A percentile compares a stretch with the other conserved stretches of the same genome.
phyloP scores from a whole-genome alignment of 1,140 invertebrate genomes.

The Calliphora vicina region DNA sequence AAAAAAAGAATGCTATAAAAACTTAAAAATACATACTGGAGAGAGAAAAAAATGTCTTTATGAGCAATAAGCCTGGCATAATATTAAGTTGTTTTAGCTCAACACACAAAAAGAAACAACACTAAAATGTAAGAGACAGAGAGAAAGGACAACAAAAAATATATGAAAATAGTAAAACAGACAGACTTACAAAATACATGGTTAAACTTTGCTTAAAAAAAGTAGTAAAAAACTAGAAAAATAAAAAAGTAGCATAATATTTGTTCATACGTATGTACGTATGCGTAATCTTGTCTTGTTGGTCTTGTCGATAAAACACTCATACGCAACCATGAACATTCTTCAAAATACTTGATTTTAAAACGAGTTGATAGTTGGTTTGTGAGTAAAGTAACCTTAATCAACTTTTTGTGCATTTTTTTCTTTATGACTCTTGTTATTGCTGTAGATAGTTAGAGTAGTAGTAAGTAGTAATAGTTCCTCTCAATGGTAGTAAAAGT shows the following conservation, averaged over 20 bases:
- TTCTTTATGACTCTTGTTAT: background rate
- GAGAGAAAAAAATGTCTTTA: background rate
- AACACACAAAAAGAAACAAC: background rate
- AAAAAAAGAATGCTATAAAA: background rate
- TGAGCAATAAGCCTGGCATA: background rate
- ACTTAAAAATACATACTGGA: background rate
- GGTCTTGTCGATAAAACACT: background rate
- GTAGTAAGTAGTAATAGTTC: too few relatives aligned
- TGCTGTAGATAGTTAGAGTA: too few relatives aligned
- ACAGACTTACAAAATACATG: background rate
- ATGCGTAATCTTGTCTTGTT: background rate
- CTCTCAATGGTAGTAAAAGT: too few relatives aligned
- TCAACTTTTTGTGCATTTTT: background rate
- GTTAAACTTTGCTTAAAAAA: background rate
- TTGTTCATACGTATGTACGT: too few relatives aligned
- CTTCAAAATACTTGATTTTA: background rate
- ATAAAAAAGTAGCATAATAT: background rate
- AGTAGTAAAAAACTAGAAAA: background rate
- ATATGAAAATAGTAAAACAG: background rate
- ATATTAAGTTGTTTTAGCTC: conserved; percentile 9
- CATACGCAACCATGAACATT: background rate
- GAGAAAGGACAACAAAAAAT: background rate
- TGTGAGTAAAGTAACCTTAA: too few relatives aligned
- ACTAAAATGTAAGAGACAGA: background rate
- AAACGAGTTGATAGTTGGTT: background rate